Base-by-base conservation (phyloP, 1,140 invertebrate genomes). In the Dinothrombium tinctorium region DNA sequence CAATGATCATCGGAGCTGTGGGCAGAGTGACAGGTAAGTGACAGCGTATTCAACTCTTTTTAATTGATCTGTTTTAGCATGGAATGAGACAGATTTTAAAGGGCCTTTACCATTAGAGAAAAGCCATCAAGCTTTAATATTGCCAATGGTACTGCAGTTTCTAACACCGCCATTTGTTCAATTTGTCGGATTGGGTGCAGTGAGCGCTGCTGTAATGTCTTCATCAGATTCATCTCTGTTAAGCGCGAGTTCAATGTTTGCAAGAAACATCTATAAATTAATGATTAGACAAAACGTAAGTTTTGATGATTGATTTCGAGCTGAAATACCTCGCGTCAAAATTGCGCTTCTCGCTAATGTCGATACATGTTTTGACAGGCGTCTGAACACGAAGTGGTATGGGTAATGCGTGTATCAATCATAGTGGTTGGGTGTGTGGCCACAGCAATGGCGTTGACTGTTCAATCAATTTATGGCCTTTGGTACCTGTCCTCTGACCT, bases 401-500 rank as follows among this genome's bases (percentile, higher is more conserved):
- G 84, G 79, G 86, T 95, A 52, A 95, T 98, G 89, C 67, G 87
- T 50, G 68, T 73, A 0, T 73, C 78, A 33, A 95, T 96, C 49
- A 67, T 90, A 41, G 69, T 87, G n/a, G 84, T 94, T 33, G 89
- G 89, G 4, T 64, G 80, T 25, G 58, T 95, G 38, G 78, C 86
- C 31, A 92, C 86, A 5, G 68, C 82, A 33, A 94, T 96, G 82
- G 90, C 86, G 2, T 68, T 98, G 37, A 84, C 79, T 29, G 90
- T 96, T 50, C 76, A 82, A 43, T 90, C 86, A 37, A 94, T 98
- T 53, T 98, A 96, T 57, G 86, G 82, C 4, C 64, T 98, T 12
- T 96, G 89, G 89, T 82, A 65, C 40, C 78, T 96, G 68, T 95
- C 89, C 60, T 92, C 87, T 11, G 90, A 96, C 62, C 61, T 95